A percentile compares a stretch with the other conserved stretches of the same genome.
Evolutionary conservation across 2,113 vertebrate genomes (phyloP).

Genomic region (Pipa parva): DNA sequence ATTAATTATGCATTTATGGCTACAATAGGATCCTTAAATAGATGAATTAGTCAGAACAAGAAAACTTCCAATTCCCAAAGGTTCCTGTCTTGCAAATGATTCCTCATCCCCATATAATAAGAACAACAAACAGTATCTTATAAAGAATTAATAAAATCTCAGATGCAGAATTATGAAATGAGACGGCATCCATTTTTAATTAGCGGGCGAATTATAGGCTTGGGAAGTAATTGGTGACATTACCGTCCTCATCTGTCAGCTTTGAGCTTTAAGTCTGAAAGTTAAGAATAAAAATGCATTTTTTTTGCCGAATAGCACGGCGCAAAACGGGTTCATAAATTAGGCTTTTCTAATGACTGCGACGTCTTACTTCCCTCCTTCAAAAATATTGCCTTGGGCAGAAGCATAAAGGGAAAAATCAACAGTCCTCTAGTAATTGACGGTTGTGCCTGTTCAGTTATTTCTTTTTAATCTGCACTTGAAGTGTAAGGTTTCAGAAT

Average conservation of each 20-base stretch:
- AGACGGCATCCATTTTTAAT: slow-evolving; percentile 34
- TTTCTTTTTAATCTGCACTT: not conserved
- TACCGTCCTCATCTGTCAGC: slow-evolving; percentile 18
- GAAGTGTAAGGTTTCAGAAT: not conserved
- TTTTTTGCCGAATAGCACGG: not conserved
- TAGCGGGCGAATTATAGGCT: slow-evolving; percentile 32
- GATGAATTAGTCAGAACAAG: slow-evolving; percentile 15
- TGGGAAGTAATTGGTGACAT: slow-evolving; percentile 11
- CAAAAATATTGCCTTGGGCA: not conserved
- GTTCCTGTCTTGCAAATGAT: slow-evolving; percentile 5
- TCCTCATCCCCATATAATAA: slow-evolving; percentile 27
- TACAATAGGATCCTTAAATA: not conserved
- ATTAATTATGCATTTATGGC: not conserved
- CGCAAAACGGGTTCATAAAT: not conserved
- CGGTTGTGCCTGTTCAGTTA: not conserved
- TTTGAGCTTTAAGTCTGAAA: slow-evolving; percentile 9
- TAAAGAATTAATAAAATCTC: slow-evolving; percentile 39
- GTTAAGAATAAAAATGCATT: not conserved
- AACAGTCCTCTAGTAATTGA: not conserved
- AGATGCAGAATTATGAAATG: slow-evolving; percentile 29
- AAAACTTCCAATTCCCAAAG: slow-evolving; percentile 34
- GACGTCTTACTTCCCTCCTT: not conserved
- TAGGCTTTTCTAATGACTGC: not conserved
- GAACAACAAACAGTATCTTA: slow-evolving; percentile 37
- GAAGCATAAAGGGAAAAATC: not conserved